A percentile compares a stretch with the other conserved stretches of the same genome.
These are phyloP conservation scores for Rissa tridactyla DNA, from an alignment of 2,113 vertebrate species.

Conservation along the genomic window DNA sequence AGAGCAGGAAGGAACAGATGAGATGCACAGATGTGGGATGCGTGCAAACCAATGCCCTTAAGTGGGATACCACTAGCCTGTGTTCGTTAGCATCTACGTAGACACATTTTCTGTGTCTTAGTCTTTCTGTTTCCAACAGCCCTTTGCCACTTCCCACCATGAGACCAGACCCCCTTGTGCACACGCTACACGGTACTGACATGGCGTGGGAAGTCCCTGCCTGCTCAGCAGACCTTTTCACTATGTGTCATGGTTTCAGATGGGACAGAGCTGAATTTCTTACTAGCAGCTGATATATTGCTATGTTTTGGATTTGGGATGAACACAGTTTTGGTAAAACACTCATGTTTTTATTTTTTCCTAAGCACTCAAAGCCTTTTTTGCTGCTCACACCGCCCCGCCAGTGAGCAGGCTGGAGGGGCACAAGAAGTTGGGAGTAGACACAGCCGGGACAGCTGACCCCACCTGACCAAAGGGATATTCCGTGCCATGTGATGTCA, in stretches of 20 bases:
- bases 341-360: not conserved
- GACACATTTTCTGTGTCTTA: not conserved
- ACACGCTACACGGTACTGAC: rapidly evolving
- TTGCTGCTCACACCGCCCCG: not conserved
- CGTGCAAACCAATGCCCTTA: not conserved
- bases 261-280: not conserved
- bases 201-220: rapidly evolving
- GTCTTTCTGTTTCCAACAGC: not conserved
- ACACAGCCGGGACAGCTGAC: not conserved
- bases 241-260: not conserved
- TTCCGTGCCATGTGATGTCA: not conserved
- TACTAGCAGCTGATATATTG: not conserved
- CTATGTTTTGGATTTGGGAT: not conserved
- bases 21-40: not conserved
- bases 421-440: not conserved
- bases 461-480: not conserved
- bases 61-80: not conserved
- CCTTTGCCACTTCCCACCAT: not conserved
- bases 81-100: not conserved
- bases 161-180: not conserved
- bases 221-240: not conserved
- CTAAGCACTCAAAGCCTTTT: not conserved
- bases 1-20: not conserved
- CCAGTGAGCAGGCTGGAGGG: not conserved
- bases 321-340: not conserved